phyloP scores from a whole-genome alignment of 1,140 invertebrate species.

The Nomia melanderi region DNA sequence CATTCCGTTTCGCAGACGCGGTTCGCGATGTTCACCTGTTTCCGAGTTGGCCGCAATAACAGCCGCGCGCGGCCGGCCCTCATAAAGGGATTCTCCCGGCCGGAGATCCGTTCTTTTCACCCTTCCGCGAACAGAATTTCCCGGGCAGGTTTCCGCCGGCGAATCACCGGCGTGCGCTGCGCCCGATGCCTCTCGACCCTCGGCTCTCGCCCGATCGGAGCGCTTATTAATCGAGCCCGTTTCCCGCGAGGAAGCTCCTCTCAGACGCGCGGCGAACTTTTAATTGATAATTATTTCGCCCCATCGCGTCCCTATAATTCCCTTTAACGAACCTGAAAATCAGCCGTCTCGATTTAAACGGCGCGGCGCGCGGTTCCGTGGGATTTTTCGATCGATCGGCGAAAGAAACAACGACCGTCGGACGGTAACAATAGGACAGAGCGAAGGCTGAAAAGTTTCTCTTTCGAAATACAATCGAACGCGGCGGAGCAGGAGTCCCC shows the following conservation, averaged over 20 bases:
- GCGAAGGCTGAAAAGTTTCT: not conserved
- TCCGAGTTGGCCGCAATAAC: slow-evolving; percentile 43
- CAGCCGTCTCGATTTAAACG: slow-evolving; percentile 21
- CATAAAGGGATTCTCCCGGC: not conserved
- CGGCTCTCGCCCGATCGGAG: too few species aligned
- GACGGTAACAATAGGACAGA: not conserved
- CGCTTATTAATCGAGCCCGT: slow-evolving; percentile 34
- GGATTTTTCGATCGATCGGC: slow-evolving; percentile 23
- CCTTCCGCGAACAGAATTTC: not conserved
- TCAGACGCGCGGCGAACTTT: slow-evolving; percentile 1
- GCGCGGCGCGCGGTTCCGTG: not conserved
- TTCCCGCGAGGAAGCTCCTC: not conserved
- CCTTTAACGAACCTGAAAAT: slow-evolving; percentile 33
- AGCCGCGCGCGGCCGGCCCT: not conserved
- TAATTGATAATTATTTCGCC: slow-evolving; percentile 42
- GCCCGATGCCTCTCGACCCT: not conserved
- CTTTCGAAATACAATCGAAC: not conserved
- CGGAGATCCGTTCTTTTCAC: not conserved
- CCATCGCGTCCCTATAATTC: slow-evolving; percentile 34
- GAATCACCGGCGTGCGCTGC: not conserved
- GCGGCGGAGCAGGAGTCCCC: not conserved
- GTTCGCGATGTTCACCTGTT: slow-evolving; percentile 5
- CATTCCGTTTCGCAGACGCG: slow-evolving; percentile 41
- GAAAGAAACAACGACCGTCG: not conserved
- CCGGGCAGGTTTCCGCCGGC: not conserved